Base-by-base conservation (phyloP, 2,888 invertebrate genomes). In the Harpagoxenus sublaevis region DNA sequence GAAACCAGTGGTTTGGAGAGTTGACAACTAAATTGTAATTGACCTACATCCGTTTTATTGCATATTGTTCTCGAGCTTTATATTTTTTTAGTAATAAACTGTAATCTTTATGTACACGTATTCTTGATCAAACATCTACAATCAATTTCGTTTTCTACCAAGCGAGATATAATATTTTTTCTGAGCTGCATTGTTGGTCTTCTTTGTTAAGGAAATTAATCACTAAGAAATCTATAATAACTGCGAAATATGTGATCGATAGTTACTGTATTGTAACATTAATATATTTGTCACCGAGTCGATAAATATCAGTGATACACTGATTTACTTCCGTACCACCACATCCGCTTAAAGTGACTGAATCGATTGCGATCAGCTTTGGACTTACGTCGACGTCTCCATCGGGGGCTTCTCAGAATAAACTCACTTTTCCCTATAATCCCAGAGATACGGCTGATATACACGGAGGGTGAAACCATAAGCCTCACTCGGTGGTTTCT, bases 351-450 rank as follows among this genome's bases (percentile, higher is more conserved):
- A 79, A 68, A 10, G 45, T 42, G 23, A 60, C 57, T 35, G 31
- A 79, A 79, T 79, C 71, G 71, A 71, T 68, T 57, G 45, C 12
- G 78, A 79, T 79, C 71, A 45, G 70, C 70, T 79, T 70, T 70
- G n/a, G 60, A 53, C n/a, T 71, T 71, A 48, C 12, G 78, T 75
- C 62, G 62, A n/a, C 62, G 39, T 42, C 48, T 79, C 23, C 79
- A 23, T 71, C 71, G 39, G 23, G 0, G 15, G 57, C 28, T 35
- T 60, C 57, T 48, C 71, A 57, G 60, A 71, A 35, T 48, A 71
- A 79, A 71, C 79, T 79, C 48, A 48, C 71, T 79, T 71, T 79
- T 71, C 35, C 48, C 71, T 48, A 70, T 79, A 79, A 79, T 71
- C 79, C 71, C 18, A 3, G 28, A 42, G 71, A 79, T 79, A 70